These are phyloP conservation scores for Pachyuromys duprasi DNA, from an alignment of 2,797 vertebrate genomes.

Conservation along the genomic window DNA sequence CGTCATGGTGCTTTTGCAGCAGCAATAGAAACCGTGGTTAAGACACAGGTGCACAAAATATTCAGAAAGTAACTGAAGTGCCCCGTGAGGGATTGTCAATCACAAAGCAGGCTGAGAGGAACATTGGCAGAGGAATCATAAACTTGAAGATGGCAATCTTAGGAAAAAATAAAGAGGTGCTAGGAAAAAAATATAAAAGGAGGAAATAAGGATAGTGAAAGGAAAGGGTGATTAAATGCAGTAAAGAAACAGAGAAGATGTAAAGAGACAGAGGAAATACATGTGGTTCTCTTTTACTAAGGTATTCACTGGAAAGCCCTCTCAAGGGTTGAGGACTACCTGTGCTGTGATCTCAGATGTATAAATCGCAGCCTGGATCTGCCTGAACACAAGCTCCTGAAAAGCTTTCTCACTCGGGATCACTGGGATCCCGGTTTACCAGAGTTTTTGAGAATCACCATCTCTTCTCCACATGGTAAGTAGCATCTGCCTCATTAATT, in stretches of 20 bases:
- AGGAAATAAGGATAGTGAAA: background rate
- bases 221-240: background rate
- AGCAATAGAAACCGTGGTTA: no score
- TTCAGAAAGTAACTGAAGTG: background rate
- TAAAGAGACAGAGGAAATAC: background rate
- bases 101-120: background rate
- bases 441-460: background rate
- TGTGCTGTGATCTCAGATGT: background rate
- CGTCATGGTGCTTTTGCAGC: no score
- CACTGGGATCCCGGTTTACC: background rate
- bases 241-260: background rate
- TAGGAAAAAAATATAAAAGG: background rate
- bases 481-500: background rate
- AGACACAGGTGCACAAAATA: no score
- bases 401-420: background rate
- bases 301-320: background rate
- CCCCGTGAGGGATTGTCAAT: background rate
- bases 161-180: background rate
- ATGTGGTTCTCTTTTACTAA: conserved; percentile 11
- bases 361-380: background rate
- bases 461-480: conserved; percentile 41
- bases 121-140: background rate
- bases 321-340: background rate
- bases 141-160: background rate
- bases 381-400: background rate